Conservation (phyloP, 2,888 invertebrate genomes). For the Ormyrus pomaceus region DNA sequence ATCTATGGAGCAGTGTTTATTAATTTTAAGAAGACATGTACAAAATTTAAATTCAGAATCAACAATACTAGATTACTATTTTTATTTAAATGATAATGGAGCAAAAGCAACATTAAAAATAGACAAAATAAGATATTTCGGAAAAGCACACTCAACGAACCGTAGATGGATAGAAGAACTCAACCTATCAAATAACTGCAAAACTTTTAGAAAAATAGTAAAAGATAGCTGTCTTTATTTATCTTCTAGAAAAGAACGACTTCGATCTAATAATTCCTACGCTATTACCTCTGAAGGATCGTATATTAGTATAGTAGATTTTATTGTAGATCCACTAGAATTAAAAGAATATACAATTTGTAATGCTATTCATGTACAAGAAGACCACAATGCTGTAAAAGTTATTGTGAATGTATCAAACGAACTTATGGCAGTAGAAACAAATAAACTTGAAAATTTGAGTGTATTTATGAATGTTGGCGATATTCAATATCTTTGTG, state of each 20-base stretch:
- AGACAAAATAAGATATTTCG: constrained; percentile 12
- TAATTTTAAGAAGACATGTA: constrained; percentile 9
- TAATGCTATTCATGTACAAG: too few species aligned
- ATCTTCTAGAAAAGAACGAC: neutral
- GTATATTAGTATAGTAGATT: too few species aligned
- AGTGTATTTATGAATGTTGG: too few species aligned
- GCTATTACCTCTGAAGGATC: neutral
- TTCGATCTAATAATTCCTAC: constrained; percentile 23
- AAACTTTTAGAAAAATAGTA: constrained; percentile 5
- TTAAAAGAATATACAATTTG: too few species aligned
- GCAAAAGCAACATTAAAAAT: neutral
- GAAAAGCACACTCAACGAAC: neutral
- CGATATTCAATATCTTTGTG: too few species aligned
- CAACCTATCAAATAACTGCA: neutral
- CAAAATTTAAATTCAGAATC: neutral
- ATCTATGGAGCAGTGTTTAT: neutral
- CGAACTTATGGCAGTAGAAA: too few species aligned
- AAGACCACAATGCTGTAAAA: too few species aligned
- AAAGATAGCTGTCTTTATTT: constrained; percentile 2
- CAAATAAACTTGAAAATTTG: too few species aligned
- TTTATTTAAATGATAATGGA: neutral
- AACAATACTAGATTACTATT: neutral
- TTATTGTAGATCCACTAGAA: too few species aligned
- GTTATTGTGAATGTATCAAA: too few species aligned
- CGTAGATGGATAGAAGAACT: neutral